Evolutionary conservation across 2,113 vertebrate species (phyloP), one percentile per base, ranked within the genome.

Genomic region (Colaptes auratus): DNA sequence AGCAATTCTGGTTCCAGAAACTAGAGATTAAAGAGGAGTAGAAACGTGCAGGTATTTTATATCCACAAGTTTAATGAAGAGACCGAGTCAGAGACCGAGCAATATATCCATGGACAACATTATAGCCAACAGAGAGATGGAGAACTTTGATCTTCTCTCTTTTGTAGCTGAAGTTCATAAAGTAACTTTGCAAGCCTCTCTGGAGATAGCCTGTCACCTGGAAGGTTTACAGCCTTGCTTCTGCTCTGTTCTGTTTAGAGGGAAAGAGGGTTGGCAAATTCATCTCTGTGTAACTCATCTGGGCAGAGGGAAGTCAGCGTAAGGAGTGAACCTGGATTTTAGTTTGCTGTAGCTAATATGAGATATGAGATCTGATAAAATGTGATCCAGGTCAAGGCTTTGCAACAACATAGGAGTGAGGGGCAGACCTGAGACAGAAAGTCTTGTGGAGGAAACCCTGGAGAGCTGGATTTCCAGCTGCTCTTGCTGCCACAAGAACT

Each of bases 61-160:
- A 96, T 71, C 65, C 1, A 1, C 1, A 0, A 18, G 28, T 12
- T 4, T 71, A 60, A 74, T 48, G 50, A 74, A 93, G n/a, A n/a
- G n/a, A n/a, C n/a, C n/a, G n/a, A 46, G 74, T 42, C 58, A 71
- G 69, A 88, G 27, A 42, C 0, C 21, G 33, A 91, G 35, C 31
- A 93, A n/a, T 48, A 58, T 15, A 88, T 74, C 36, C 53, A 67
- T 71, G 44, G 44, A 48, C 30, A 67, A 24, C 60, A 30, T 79
- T 84, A 82, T 6, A 70, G 46, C 23, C 50, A 52, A 52, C 50
- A 52, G 23, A 52, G 24, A 52, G 50, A 52, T 52, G 50, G 50
- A 52, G 50, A 52, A 52, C 18, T 79, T 86, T 93, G 89, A 78
- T 88, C 73, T 91, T 88, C 75, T 72, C 39, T 76, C 28, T 23